Evolutionary conservation across 2,888 invertebrate species (phyloP), one percentile per base, ranked within the genome.

Genomic region (Scaptomyza caliginosa): DNA sequence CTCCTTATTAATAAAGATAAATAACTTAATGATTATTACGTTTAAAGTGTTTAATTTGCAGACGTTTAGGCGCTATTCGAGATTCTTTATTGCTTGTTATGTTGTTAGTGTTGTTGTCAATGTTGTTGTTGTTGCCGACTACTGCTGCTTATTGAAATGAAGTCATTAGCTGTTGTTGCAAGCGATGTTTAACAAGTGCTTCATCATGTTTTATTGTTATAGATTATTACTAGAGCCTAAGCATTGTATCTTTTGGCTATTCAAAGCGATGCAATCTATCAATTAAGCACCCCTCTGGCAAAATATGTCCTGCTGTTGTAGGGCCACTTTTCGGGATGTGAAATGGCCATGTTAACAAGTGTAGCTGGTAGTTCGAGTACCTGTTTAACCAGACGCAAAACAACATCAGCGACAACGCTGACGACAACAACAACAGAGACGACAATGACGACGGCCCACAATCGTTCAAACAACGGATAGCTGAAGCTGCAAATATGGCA

Each of bases 1-100:
- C 83, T 76, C 74, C 82, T 86, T 86, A 83, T 84, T 86, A 86
- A 86, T 86, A 84, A 86, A 86, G 85, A 83, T 81, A 84, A 86
- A 84, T 84, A 87, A 84, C 84, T 86, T 86, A 86, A 84, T 84
- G 86, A 82, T 79, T 85, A 85, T 84, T 74, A 76, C 77, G 85
- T 67, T 86, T 69, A 84, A 77, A 86, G 85, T 86, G 87, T 78
- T 86, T 85, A 79, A 84, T 84, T 86, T 59, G 62, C 70, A 74
- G 84, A 72, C 76, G 66, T 65, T 81, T 60, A 67, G 66, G 60
- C 59, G 84, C 66, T 69, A 56, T 72, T 59, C 66, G 40, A 65
- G 17, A 36, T 74, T 50, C 65, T 59, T 52, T 50, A 77, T 63
- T 59, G 75, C 49, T 39, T 32, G 13, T 13, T 21, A 5, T n/a